Conservation (phyloP, 2,888 invertebrate genomes). For the Seira ritae region DNA sequence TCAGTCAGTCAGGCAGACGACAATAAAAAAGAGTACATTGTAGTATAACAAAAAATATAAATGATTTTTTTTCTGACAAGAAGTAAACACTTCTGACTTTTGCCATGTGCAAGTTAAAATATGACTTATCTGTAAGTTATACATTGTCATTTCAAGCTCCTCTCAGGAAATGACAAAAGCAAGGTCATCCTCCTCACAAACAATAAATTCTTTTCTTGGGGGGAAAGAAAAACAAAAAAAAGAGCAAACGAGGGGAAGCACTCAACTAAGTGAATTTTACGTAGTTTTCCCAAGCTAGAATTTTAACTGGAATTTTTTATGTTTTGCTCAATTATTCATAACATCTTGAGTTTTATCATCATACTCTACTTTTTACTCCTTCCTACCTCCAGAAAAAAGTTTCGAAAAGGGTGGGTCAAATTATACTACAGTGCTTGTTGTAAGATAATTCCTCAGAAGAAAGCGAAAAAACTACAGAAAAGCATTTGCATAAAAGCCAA, state of each 20-base stretch:
- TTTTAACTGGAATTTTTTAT: background rate
- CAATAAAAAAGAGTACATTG: no score
- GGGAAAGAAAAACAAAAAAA: background rate
- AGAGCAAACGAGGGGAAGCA: background rate
- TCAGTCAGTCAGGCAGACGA: slow-evolving; percentile 45
- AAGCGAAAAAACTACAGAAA: slow-evolving; percentile 10
- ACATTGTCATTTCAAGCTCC: no score
- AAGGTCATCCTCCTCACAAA: no score
- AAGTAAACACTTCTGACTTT: no score
- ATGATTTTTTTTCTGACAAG: no score
- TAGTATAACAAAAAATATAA: no score
- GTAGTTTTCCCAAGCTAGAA: background rate
- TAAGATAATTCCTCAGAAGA: no score
- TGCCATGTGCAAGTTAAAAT: no score
- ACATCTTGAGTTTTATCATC: background rate
- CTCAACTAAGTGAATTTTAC: background rate
- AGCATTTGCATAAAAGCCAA: slow-evolving; percentile 51
- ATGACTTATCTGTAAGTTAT: no score
- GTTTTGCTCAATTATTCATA: background rate
- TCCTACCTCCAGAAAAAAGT: background rate
- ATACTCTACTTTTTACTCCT: background rate
- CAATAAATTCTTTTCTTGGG: no score
- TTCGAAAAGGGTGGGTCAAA: background rate
- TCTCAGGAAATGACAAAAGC: no score
- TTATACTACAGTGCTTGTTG: background rate